Evolutionary conservation across 30 jellyfish, hydroid and myxozoan genomes (phyloP).

Genomic region (Sanderia malayensis): DNA sequence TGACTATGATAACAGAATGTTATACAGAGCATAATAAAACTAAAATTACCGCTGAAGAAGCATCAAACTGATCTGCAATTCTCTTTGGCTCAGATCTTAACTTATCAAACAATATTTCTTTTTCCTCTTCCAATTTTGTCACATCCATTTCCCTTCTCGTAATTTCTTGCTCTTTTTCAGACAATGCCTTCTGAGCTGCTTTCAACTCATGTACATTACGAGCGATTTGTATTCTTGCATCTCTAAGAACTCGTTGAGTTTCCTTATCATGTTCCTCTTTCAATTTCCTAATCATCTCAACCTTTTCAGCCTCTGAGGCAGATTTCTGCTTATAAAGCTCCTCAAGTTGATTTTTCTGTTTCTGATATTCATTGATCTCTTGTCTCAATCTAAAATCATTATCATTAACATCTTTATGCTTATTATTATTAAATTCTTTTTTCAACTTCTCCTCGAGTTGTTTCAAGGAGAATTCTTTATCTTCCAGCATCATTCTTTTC

Average conservation of each 20-base stretch:
- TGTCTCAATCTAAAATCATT: slow-evolving; percentile 50
- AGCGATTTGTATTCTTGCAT: slow-evolving; percentile 75
- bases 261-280: slow-evolving; percentile 86
- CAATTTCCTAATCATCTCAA: slow-evolving; percentile 61
- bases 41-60: not conserved
- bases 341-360: slow-evolving; percentile 60
- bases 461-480: slow-evolving; percentile 60
- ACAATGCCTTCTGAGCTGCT: slow-evolving; percentile 62
- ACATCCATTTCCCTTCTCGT: slow-evolving; percentile 44
- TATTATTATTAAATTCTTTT: slow-evolving; percentile 24
- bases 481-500: slow-evolving; percentile 71
- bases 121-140: slow-evolving; percentile 59
- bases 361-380: slow-evolving; percentile 64
- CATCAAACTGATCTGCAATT: slow-evolving; percentile 22
- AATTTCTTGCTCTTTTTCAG: slow-evolving; percentile 68
- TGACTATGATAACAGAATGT: too few species aligned
- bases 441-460: slow-evolving; percentile 61
- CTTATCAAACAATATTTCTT: slow-evolving; percentile 43
- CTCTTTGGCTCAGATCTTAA: slow-evolving; percentile 22
- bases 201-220: slow-evolving; percentile 73
- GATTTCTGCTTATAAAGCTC: slow-evolving; percentile 46
- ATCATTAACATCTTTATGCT: slow-evolving; percentile 38
- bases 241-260: slow-evolving; percentile 66
- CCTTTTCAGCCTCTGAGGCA: slow-evolving; percentile 62
- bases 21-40: not conserved